Evolutionary conservation across 2,888 invertebrate species (phyloP).

Genomic region (Pharmacophagus antenor): DNA sequence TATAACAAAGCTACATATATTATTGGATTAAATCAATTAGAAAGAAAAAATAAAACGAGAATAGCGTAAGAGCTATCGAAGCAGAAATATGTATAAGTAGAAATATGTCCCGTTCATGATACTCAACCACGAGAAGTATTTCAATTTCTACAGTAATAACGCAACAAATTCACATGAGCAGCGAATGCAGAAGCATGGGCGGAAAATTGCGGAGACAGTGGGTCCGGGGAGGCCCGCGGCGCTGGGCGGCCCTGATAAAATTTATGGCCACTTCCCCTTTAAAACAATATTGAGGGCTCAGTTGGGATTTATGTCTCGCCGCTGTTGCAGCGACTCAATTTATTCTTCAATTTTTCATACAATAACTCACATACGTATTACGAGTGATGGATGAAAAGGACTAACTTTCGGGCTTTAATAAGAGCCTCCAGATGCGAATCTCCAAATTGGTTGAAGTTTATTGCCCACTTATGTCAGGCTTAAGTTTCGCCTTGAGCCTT

Average conservation of each 20-base stretch:
- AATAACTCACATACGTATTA: conserved; percentile 82
- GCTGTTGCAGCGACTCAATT: conserved; percentile 81
- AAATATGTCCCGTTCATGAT: conserved; percentile 32
- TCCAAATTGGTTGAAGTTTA: conserved; percentile 81
- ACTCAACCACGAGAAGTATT: conserved; percentile 48
- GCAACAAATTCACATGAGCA: conserved; percentile 63
- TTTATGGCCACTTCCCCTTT: conserved; percentile 82
- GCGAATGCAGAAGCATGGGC: conserved; percentile 64
- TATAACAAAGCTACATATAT: background rate
- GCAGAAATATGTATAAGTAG: background rate
- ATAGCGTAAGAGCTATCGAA: background rate
- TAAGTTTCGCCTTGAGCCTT: conserved; percentile 78
- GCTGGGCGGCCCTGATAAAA: conserved; percentile 79
- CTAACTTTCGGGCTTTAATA: conserved; percentile 82
- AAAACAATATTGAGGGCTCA: conserved; percentile 83
- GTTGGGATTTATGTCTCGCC: conserved; percentile 81
- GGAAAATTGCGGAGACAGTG: conserved; percentile 71
- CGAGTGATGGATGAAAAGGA: conserved; percentile 81
- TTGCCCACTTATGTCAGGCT: conserved; percentile 82
- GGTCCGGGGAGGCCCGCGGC: conserved; percentile 48
- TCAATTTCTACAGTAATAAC: conserved; percentile 56
- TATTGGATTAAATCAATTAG: background rate
- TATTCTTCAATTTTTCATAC: conserved; percentile 82
- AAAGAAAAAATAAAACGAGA: background rate
- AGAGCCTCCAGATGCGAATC: conserved; percentile 81